These are phyloP conservation scores for Apomyelois bistriatella DNA, from an alignment of 2,888 invertebrate species.

Conservation along the genomic window DNA sequence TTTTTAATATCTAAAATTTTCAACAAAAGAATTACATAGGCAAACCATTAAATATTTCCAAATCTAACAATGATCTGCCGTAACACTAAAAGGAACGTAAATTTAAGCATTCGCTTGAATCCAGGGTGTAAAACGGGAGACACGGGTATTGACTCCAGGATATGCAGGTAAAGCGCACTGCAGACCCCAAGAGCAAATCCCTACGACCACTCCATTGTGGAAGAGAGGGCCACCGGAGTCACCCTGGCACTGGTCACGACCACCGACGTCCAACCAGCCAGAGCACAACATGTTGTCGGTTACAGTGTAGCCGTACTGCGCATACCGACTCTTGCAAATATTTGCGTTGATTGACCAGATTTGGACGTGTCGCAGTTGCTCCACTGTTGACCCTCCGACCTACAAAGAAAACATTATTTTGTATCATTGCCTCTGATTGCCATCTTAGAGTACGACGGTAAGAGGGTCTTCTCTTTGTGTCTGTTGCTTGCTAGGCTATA, in stretches of 20 bases:
- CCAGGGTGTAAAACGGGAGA: slow-evolving; percentile 41
- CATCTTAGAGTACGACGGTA: background rate
- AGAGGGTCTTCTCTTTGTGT: no score
- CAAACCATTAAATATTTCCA: no score
- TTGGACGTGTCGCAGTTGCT: slow-evolving; percentile 43
- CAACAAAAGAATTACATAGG: no score
- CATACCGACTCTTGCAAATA: slow-evolving; percentile 33
- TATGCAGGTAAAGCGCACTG: slow-evolving; percentile 34
- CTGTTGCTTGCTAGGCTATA: no score
- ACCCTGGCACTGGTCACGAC: slow-evolving; percentile 57
- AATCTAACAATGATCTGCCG: background rate
- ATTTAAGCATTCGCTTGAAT: slow-evolving; percentile 37
- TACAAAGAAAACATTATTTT: background rate
- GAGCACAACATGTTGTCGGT: slow-evolving; percentile 44
- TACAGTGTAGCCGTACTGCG: slow-evolving; percentile 27
- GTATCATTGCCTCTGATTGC: background rate
- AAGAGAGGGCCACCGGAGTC: slow-evolving; percentile 52
- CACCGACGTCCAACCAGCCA: slow-evolving; percentile 48
- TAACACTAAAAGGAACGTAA: background rate
- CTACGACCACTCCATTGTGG: slow-evolving; percentile 43
- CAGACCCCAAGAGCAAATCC: slow-evolving; percentile 44
- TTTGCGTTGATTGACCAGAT: slow-evolving; percentile 37
- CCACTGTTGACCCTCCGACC: slow-evolving; percentile 30
- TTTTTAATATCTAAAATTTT: no score
- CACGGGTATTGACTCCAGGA: slow-evolving; percentile 49